phyloP scores from a whole-genome alignment of 2,888 invertebrate genomes.

The Drosophila kokeensis region DNA sequence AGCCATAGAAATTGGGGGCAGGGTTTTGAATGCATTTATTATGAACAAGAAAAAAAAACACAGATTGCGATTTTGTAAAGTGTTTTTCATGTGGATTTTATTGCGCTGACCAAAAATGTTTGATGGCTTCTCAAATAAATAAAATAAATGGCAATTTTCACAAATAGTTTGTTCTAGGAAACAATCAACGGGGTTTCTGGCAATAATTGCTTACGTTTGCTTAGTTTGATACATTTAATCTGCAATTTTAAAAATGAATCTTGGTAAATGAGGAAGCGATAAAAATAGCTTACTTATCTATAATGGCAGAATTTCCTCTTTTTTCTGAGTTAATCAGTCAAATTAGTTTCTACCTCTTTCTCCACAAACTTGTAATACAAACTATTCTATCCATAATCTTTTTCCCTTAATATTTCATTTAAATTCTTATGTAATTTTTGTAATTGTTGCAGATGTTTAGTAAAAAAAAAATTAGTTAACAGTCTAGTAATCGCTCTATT shows the following conservation, averaged over 20 bases:
- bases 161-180: neutral
- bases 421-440: no score
- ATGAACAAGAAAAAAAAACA: slow-evolving; percentile 22
- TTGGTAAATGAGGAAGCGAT: neutral
- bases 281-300: neutral
- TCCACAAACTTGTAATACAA: neutral
- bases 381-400: neutral
- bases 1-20: slow-evolving; percentile 16
- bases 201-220: neutral
- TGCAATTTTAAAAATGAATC: neutral
- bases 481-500: neutral
- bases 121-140: slow-evolving; percentile 1
- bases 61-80: slow-evolving; percentile 44
- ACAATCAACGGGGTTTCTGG: neutral
- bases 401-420: neutral
- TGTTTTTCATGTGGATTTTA: slow-evolving; percentile 58
- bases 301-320: neutral
- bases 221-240: neutral
- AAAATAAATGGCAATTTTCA: neutral
- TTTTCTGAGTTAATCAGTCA: no score
- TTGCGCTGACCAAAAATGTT: slow-evolving; percentile 13
- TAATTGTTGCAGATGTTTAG: neutral
- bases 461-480: slow-evolving; percentile 18
- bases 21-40: slow-evolving; percentile 51
- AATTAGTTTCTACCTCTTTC: neutral